These are phyloP conservation scores for Cinara cedri DNA, from an alignment of 2,888 invertebrate species.

Conservation along the genomic window DNA sequence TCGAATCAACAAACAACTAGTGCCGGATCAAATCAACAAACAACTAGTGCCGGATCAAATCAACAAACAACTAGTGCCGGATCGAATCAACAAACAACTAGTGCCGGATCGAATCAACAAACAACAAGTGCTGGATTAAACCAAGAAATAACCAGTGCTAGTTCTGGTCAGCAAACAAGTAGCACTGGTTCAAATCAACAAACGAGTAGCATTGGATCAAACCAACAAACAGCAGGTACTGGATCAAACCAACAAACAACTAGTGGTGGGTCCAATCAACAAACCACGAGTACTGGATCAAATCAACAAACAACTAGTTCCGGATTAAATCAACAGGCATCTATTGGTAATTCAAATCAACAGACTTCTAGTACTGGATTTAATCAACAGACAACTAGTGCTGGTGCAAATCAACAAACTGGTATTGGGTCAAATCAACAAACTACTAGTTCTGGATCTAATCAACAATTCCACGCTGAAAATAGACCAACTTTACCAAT, in stretches of 20 bases:
- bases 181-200: constrained; percentile 54
- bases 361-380: constrained; percentile 57
- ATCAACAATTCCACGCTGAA: constrained; percentile 7
- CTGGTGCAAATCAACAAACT: constrained; percentile 49
- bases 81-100: constrained; percentile 49
- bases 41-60: constrained; percentile 43
- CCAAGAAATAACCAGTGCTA: constrained; percentile 53
- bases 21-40: constrained; percentile 44
- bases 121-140: constrained; percentile 36
- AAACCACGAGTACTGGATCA: background rate
- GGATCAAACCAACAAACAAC: constrained; percentile 58
- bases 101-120: constrained; percentile 57
- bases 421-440: constrained; percentile 40
- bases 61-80: constrained; percentile 58
- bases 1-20: constrained; percentile 57
- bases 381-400: constrained; percentile 57
- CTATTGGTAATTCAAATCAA: constrained; percentile 42
- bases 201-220: constrained; percentile 39
- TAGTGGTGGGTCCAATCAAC: constrained; percentile 52
- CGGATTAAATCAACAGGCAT: no score
- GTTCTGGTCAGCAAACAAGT: constrained; percentile 58
- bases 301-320: no score
- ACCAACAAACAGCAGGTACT: constrained; percentile 58
- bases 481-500: constrained; percentile 50
- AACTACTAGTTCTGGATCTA: background rate